Percentiles rank a stretch among this genome's conserved stretches.
These are phyloP conservation scores for Shargacucullia verbasci DNA, from an alignment of 2,888 invertebrate genomes.

Conservation along the genomic window DNA sequence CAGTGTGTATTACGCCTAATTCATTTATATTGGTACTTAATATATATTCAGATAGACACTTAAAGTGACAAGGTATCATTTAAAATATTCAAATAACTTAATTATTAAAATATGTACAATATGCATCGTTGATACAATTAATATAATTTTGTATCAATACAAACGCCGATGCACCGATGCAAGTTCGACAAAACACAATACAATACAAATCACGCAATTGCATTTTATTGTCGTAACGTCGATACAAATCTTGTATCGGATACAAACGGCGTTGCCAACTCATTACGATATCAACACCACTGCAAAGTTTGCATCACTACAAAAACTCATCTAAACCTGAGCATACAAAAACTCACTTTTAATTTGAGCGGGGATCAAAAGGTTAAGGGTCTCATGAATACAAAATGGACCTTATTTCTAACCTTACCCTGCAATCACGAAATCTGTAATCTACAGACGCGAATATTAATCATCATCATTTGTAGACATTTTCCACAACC, in stretches of 20 bases:
- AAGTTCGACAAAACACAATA: not conserved
- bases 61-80: conserved; percentile 2
- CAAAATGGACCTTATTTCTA: not conserved
- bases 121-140: conserved; percentile 2
- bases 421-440: not conserved
- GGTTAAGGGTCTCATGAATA: not conserved
- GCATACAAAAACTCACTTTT: not conserved
- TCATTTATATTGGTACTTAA: conserved; percentile 6
- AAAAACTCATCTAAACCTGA: not conserved
- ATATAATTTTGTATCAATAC: conserved; percentile 6
- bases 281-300: no score
- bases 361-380: not conserved
- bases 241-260: conserved; percentile 8
- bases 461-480: not conserved
- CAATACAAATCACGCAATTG: not conserved
- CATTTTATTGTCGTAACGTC: not conserved
- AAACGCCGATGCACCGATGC: conserved; percentile 4
- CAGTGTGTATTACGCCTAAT: conserved; percentile 28
- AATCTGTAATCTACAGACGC: conserved; percentile 5
- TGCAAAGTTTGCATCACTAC: not conserved
- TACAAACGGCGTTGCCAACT: not conserved
- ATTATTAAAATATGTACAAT: conserved; percentile 45
- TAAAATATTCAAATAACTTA: conserved; percentile 37
- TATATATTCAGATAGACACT: conserved; percentile 22
- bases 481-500: no score